Evolutionary conservation across 1,140 invertebrate species (phyloP).

Genomic region (Calycopis cecrops): DNA sequence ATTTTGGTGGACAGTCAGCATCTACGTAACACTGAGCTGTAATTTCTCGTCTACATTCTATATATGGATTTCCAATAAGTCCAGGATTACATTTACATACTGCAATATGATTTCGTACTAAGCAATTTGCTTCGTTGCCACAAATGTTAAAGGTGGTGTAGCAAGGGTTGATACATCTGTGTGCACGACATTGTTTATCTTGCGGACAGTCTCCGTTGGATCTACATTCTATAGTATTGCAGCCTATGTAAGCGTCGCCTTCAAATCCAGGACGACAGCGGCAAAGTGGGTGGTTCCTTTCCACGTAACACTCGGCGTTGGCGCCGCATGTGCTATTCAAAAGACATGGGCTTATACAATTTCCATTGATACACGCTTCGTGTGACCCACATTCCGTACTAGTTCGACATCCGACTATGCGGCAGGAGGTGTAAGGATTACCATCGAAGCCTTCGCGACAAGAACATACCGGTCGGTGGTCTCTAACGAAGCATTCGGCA

Average conservation of each 20-base stretch:
- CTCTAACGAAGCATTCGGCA: slow-evolving; percentile 86
- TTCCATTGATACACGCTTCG: slow-evolving; percentile 88
- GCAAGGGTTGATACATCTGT: slow-evolving; percentile 91
- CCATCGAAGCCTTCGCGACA: slow-evolving; percentile 89
- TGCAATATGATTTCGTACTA: slow-evolving; percentile 87
- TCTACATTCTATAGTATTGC: slow-evolving; percentile 88
- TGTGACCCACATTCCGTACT: slow-evolving; percentile 87
- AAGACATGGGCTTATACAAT: slow-evolving; percentile 90
- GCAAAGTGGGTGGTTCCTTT: slow-evolving; percentile 85
- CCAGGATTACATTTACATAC: slow-evolving; percentile 87
- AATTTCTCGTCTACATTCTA: slow-evolving; percentile 82
- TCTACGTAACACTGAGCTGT: slow-evolving; percentile 87
- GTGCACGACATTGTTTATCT: slow-evolving; percentile 89
- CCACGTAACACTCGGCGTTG: slow-evolving; percentile 89
- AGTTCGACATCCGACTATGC: slow-evolving; percentile 84
- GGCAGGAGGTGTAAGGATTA: slow-evolving; percentile 87
- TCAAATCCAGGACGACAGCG: slow-evolving; percentile 87
- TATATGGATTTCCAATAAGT: slow-evolving; percentile 86
- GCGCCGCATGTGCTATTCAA: slow-evolving; percentile 86
- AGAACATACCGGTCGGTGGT: slow-evolving; percentile 90
- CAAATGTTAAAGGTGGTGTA: slow-evolving; percentile 86
- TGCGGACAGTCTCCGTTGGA: slow-evolving; percentile 91
- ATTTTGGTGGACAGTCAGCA: slow-evolving; percentile 84
- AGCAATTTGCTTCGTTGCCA: slow-evolving; percentile 85
- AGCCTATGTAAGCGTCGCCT: slow-evolving; percentile 86